Evolutionary conservation across 2,113 vertebrate species (phyloP).

Genomic region (Dromas ardeola): DNA sequence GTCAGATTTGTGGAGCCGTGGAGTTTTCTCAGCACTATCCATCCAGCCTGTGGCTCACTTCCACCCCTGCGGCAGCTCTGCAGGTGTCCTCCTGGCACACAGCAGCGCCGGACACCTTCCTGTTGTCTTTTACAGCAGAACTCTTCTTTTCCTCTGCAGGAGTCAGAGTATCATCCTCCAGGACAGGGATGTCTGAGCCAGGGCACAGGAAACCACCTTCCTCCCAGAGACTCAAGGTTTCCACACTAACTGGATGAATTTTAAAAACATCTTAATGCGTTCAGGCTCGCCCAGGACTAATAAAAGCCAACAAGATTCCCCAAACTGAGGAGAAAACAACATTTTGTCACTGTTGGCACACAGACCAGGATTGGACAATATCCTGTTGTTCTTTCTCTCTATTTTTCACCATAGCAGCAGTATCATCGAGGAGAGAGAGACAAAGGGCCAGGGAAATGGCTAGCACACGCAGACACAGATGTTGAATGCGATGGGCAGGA

Average conservation of each 20-base stretch:
- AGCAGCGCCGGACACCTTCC: neutral
- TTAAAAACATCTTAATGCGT: neutral
- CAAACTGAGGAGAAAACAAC: slow-evolving; percentile 4
- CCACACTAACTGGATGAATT: neutral
- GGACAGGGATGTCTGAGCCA: neutral
- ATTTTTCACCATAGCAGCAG: slow-evolving; percentile 58
- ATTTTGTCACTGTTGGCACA: slow-evolving; percentile 60
- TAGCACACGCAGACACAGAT: slow-evolving; percentile 36
- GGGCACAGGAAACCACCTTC: neutral
- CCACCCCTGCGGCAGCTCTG: slow-evolving; percentile 60
- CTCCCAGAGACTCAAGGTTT: neutral
- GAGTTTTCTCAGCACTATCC: neutral
- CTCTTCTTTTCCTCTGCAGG: neutral
- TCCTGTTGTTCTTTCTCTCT: slow-evolving; percentile 63
- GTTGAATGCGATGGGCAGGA: neutral
- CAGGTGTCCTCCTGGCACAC: slow-evolving; percentile 47
- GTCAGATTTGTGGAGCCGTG: neutral
- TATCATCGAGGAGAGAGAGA: neutral
- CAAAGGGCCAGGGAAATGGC: slow-evolving; percentile 59
- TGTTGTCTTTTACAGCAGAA: neutral
- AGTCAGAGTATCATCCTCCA: slow-evolving; percentile 3
- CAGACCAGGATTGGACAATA: slow-evolving; percentile 13
- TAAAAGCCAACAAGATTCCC: neutral
- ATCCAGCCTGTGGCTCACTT: slow-evolving; percentile 31
- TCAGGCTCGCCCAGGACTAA: neutral